A percentile compares a stretch with the other conserved stretches of the same genome.
phyloP scores from a whole-genome alignment of 2,888 invertebrate genomes.

The Pandemis heparana region DNA sequence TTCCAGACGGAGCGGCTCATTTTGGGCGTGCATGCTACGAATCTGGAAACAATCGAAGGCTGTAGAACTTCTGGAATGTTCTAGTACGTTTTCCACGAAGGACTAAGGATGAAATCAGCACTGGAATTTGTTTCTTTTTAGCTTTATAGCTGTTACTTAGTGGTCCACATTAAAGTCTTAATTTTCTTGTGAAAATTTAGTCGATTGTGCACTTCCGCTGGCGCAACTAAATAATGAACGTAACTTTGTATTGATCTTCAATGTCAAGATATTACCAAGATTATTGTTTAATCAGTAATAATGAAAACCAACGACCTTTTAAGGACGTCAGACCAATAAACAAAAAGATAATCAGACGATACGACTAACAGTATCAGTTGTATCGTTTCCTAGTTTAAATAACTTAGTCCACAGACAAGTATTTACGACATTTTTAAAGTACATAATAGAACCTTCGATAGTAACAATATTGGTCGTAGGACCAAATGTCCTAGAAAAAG shows the following conservation, averaged over 20 bases:
- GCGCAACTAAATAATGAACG: no score
- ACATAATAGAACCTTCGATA: background rate
- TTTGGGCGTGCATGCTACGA: slow-evolving; percentile 89
- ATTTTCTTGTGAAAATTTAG: no score
- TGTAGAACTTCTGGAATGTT: slow-evolving; percentile 18
- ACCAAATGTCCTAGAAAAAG: background rate
- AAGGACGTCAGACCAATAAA: slow-evolving; percentile 29
- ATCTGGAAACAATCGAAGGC: slow-evolving; percentile 73
- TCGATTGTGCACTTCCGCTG: no score
- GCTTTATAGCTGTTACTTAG: no score
- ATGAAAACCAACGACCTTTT: slow-evolving; percentile 12
- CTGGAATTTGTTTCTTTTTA: no score
- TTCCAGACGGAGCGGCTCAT: slow-evolving; percentile 87
- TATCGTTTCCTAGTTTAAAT: slow-evolving; percentile 15
- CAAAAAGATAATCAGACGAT: slow-evolving; percentile 24
- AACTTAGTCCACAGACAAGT: background rate
- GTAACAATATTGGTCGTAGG: background rate
- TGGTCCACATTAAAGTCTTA: no score
- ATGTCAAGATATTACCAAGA: no score
- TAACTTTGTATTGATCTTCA: no score
- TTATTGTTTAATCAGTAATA: slow-evolving; percentile 7
- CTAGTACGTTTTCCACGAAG: no score
- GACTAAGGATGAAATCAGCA: no score
- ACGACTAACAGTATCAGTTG: slow-evolving; percentile 9
- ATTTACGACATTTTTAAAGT: background rate